These are phyloP conservation scores for Triplophysa dalaica DNA, from an alignment of 2,113 vertebrate genomes.

Conservation along the genomic window DNA sequence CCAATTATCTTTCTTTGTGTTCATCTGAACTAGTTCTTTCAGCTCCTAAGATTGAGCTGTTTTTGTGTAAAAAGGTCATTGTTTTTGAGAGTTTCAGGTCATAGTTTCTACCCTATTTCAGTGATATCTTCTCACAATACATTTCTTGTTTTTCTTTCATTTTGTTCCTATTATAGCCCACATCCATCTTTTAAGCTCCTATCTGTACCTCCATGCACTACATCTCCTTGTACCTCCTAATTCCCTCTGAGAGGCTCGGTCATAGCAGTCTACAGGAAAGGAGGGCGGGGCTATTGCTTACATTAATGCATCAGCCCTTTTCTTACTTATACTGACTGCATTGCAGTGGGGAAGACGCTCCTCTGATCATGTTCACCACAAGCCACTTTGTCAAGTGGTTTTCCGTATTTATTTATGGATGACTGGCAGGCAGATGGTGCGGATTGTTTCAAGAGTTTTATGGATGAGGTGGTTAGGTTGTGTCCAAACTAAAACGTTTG, in stretches of 20 bases:
- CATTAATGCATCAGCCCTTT: slow-evolving; percentile 39
- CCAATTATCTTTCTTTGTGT: too few species aligned
- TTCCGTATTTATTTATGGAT: neutral
- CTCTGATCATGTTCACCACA: slow-evolving; percentile 1
- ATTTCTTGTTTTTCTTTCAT: neutral
- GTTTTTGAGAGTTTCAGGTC: too few species aligned
- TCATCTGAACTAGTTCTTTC: too few species aligned
- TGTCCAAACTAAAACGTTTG: too few species aligned
- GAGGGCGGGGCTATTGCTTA: slow-evolving; percentile 15
- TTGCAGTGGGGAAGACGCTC: neutral
- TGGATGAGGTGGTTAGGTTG: neutral
- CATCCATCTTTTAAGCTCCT: neutral
- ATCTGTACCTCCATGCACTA: neutral
- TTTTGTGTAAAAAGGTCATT: too few species aligned
- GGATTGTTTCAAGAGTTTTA: neutral
- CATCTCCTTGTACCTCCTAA: slow-evolving; percentile 12
- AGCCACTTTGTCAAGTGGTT: slow-evolving; percentile 30
- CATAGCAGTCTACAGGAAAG: slow-evolving; percentile 19
- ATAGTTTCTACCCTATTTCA: too few species aligned
- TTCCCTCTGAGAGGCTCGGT: slow-evolving; percentile 17
- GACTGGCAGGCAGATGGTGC: neutral
- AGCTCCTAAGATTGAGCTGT: too few species aligned
- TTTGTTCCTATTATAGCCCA: neutral
- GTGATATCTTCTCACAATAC: neutral
- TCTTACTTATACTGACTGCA: slow-evolving; percentile 20